A percentile compares a stretch with the other conserved stretches of the same genome.
phyloP scores from a whole-genome alignment of 2,113 vertebrate genomes.

The Ptilorrhoa leucosticta region DNA sequence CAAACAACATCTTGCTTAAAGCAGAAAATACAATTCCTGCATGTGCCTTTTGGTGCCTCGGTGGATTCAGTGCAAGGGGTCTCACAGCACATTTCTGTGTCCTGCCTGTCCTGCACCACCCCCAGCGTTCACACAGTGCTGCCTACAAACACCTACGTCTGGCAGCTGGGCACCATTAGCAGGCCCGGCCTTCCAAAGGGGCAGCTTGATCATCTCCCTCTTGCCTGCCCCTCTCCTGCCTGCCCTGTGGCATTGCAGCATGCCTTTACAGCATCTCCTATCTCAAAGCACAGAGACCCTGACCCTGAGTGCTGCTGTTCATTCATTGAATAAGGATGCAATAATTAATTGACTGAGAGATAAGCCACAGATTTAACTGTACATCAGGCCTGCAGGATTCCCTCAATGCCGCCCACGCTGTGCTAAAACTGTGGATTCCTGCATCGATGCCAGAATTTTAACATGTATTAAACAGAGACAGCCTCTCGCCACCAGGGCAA shows the following conservation, averaged over 20 bases:
- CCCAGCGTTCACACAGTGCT: neutral
- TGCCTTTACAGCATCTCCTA: neutral
- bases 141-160: rapidly evolving
- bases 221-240: neutral
- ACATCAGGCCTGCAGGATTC: neutral
- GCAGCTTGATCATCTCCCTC: neutral
- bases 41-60: rapidly evolving
- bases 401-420: rapidly evolving
- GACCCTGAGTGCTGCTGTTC: neutral
- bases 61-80: neutral
- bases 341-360: neutral
- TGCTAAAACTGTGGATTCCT: neutral
- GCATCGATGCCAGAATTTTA: rapidly evolving
- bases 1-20: neutral
- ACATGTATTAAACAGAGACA: neutral
- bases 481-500: neutral
- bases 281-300: neutral
- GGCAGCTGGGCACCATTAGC: neutral
- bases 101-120: neutral
- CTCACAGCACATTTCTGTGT: neutral
- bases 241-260: neutral
- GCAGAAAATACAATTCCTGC: neutral
- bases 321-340: neutral
- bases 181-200: neutral
- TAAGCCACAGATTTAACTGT: neutral